These are phyloP conservation scores for Pocota personata DNA, from an alignment of 2,888 invertebrate species.

Conservation along the genomic window DNA sequence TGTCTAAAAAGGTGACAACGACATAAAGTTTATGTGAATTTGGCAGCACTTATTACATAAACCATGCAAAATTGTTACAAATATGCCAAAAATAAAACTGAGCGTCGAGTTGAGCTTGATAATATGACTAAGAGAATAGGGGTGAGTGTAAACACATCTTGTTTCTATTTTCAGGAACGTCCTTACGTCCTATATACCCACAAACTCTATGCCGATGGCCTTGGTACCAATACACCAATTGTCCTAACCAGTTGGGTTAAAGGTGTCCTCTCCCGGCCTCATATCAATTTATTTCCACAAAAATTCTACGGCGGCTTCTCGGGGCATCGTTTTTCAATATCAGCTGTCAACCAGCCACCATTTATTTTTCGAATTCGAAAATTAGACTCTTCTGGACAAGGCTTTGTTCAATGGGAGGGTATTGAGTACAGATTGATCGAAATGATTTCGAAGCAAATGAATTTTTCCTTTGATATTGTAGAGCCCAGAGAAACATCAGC, in stretches of 20 bases:
- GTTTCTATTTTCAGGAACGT: slow-evolving; percentile 86
- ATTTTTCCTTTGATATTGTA: slow-evolving; percentile 88
- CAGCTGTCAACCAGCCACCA: slow-evolving; percentile 89
- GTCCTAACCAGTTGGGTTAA: slow-evolving; percentile 89
- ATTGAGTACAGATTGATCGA: slow-evolving; percentile 88
- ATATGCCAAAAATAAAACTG: no score
- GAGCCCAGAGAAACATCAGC: slow-evolving; percentile 83
- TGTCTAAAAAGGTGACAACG: no score
- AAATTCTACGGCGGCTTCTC: slow-evolving; percentile 88
- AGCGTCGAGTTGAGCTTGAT: no score
- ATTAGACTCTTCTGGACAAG: slow-evolving; percentile 78
- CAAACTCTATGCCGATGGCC: slow-evolving; percentile 88
- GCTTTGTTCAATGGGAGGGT: slow-evolving; percentile 85
- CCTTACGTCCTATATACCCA: slow-evolving; percentile 90
- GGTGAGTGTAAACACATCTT: background rate
- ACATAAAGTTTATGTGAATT: no score
- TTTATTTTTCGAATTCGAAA: slow-evolving; percentile 85
- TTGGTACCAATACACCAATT: slow-evolving; percentile 87
- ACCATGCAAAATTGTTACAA: no score
- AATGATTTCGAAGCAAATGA: slow-evolving; percentile 86
- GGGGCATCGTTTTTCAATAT: slow-evolving; percentile 89
- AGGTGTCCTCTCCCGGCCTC: slow-evolving; percentile 85
- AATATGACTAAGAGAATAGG: no score
- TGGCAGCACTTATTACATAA: no score
- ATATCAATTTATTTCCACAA: slow-evolving; percentile 87